phyloP scores from a whole-genome alignment of 2,113 vertebrate genomes.

The Coregonus clupeaformis region DNA sequence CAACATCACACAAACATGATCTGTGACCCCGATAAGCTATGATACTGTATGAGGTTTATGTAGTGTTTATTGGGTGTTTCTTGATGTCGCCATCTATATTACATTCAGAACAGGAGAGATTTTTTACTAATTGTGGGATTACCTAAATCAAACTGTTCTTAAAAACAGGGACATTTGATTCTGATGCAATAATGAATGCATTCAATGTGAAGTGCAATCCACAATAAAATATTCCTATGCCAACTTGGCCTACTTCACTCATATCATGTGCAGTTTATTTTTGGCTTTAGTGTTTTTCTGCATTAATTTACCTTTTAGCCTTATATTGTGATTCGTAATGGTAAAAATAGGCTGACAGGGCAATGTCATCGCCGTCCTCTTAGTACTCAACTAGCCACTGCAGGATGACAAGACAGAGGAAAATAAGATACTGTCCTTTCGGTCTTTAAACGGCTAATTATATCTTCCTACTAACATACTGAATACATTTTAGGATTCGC shows the following conservation, averaged over 20 bases:
- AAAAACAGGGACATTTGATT: no score
- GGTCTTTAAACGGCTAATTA: slow-evolving; percentile 46
- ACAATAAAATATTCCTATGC: neutral
- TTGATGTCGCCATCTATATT: no score
- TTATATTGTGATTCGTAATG: slow-evolving; percentile 14
- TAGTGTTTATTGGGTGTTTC: no score
- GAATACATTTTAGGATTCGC: slow-evolving; percentile 56
- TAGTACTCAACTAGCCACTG: slow-evolving; percentile 7
- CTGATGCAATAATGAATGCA: no score
- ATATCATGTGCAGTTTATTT: slow-evolving; percentile 19
- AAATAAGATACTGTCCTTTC: neutral
- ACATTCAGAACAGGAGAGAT: no score
- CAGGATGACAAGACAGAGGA: slow-evolving; percentile 6
- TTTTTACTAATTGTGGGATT: no score
- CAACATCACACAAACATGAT: neutral
- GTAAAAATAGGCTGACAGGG: slow-evolving; percentile 30
- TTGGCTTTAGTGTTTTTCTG: slow-evolving; percentile 25
- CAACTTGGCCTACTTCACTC: slow-evolving; percentile 15
- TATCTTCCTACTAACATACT: slow-evolving; percentile 41
- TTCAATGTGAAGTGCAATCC: no score
- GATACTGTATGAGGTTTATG: no score
- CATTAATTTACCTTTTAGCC: slow-evolving; percentile 18
- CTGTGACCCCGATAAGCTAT: neutral
- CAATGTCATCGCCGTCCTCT: slow-evolving; percentile 16
- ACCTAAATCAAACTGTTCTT: no score